Percentiles rank a stretch among this genome's conserved stretches.
Conservation (phyloP, 2,888 invertebrate genomes). For the Dorcus parallelipipedus region DNA sequence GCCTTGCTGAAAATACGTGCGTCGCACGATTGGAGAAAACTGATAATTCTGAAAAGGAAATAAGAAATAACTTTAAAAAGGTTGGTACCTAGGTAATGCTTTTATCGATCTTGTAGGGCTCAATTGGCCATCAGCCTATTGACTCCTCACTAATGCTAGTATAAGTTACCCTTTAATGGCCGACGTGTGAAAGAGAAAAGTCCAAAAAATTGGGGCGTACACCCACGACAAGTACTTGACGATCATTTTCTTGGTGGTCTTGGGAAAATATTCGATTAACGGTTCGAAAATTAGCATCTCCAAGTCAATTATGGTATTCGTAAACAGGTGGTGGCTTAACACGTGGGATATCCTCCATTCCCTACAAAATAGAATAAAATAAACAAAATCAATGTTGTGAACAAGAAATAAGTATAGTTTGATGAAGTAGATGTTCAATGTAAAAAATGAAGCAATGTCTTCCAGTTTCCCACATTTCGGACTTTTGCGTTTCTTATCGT, state of each 20-base stretch:
- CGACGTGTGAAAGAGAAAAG: slow-evolving; percentile 16
- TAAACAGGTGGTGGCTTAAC: slow-evolving; percentile 74
- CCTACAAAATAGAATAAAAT: slow-evolving; percentile 39
- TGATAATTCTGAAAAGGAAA: slow-evolving; percentile 2
- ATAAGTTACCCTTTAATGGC: slow-evolving; percentile 19
- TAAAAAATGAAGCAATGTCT: too few species aligned
- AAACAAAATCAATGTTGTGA: background rate
- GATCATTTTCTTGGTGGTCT: slow-evolving; percentile 53
- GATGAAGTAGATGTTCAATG: too few species aligned
- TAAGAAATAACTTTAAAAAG: too few species aligned
- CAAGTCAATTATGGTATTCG: slow-evolving; percentile 73
- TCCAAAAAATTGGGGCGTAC: slow-evolving; percentile 47
- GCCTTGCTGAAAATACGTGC: slow-evolving; percentile 36
- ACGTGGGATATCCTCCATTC: slow-evolving; percentile 75
- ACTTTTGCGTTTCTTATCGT: too few species aligned
- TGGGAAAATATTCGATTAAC: slow-evolving; percentile 62
- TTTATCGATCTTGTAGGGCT: too few species aligned
- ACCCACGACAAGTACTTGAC: slow-evolving; percentile 54
- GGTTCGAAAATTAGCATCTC: slow-evolving; percentile 70
- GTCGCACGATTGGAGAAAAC: slow-evolving; percentile 3
- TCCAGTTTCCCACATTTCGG: too few species aligned
- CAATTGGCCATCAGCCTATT: too few species aligned
- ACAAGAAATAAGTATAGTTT: too few species aligned
- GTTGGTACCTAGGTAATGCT: too few species aligned
- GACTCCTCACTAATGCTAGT: too few species aligned